phyloP scores from a whole-genome alignment of 2,113 vertebrate species.

The Phyllopteryx taeniolatus region DNA sequence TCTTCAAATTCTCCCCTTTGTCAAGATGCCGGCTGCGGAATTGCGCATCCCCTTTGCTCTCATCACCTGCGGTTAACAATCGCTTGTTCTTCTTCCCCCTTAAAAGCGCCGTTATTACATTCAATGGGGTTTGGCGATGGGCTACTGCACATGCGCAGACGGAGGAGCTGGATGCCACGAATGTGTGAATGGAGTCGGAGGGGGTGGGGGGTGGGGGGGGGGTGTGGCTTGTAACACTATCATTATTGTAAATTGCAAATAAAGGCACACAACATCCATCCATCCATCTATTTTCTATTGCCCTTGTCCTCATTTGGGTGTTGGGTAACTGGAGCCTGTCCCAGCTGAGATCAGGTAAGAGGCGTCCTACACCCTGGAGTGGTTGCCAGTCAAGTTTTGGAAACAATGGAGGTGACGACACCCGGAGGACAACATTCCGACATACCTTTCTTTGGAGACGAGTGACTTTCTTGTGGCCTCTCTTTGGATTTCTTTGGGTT shows the following conservation, averaged over 20 bases:
- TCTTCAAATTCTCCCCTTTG: slow-evolving; percentile 17
- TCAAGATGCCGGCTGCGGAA: slow-evolving; percentile 12
- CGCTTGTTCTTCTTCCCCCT: slow-evolving; percentile 38
- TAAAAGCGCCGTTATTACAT: slow-evolving; percentile 51
- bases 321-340: too few relatives aligned
- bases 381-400: background rate
- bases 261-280: background rate
- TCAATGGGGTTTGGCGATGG: slow-evolving; percentile 47
- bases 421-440: too few relatives aligned
- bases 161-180: slow-evolving; percentile 44
- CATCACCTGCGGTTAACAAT: slow-evolving; percentile 56
- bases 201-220: background rate
- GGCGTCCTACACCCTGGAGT: background rate
- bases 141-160: slow-evolving; percentile 65
- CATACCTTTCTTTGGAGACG: slow-evolving; percentile 72
- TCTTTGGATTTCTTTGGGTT: slow-evolving; percentile 64
- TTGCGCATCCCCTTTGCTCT: slow-evolving; percentile 31
- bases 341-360: too few relatives aligned
- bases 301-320: too few relatives aligned
- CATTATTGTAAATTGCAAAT: too few relatives aligned
- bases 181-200: slow-evolving; percentile 32
- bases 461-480: slow-evolving; percentile 46
- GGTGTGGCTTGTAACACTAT: too few relatives aligned
- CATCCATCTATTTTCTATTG: too few relatives aligned
- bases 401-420: background rate